phyloP scores from a whole-genome alignment of 2,888 invertebrate species.

The Drosophila siamana region DNA sequence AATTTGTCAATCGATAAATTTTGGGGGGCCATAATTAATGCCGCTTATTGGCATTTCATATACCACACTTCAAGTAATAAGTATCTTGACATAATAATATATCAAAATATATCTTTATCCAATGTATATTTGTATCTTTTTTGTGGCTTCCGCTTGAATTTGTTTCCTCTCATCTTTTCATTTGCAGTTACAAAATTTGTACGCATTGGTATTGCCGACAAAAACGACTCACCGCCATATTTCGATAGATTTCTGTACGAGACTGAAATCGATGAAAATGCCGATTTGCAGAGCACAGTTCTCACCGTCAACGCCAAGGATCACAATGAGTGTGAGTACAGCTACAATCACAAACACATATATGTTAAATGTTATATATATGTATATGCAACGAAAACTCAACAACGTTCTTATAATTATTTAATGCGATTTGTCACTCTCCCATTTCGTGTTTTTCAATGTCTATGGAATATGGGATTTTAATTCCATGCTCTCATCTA shows the following conservation, averaged over 20 bases:
- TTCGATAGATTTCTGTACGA: conserved; percentile 98
- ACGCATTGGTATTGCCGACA: conserved; percentile 98
- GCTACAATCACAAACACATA: too few species aligned
- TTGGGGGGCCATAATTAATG: conserved; percentile 68
- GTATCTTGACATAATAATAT: conserved; percentile 9
- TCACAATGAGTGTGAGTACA: conserved; percentile 97
- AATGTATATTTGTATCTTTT: neutral
- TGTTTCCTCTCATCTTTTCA: conserved; percentile 49
- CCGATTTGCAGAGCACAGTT: conserved; percentile 97
- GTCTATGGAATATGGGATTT: conserved; percentile 34
- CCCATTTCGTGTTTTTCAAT: conserved; percentile 10
- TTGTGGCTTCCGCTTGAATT: conserved; percentile 28
- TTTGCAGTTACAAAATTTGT: conserved; percentile 98
- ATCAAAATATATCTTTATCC: neutral
- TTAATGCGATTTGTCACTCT: conserved; percentile 49
- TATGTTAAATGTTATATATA: conserved; percentile 5
- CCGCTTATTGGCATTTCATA: conserved; percentile 72
- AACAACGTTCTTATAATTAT: conserved; percentile 17
- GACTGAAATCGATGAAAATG: conserved; percentile 98
- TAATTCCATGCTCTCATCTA: conserved; percentile 31
- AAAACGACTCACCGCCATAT: conserved; percentile 99
- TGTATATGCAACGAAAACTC: conserved; percentile 4
- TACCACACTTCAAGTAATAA: conserved; percentile 31
- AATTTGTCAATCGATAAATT: conserved; percentile 80
- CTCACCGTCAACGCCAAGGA: conserved; percentile 99